Evolutionary conservation across 1,140 invertebrate species (phyloP), one percentile per base, ranked within the genome.

Genomic region (Maniola jurtina): DNA sequence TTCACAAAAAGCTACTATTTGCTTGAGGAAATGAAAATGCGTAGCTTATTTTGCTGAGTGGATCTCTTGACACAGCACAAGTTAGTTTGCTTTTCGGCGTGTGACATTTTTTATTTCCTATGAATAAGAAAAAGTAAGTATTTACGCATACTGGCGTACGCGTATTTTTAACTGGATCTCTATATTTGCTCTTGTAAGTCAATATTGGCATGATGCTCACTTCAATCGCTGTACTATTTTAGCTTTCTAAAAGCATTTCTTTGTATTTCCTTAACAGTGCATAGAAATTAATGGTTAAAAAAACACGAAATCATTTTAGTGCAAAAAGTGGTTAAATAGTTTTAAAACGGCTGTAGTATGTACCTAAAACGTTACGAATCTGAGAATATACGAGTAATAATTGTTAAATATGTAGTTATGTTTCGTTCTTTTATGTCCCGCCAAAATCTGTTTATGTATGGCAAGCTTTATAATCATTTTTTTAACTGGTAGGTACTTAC

Each of bases 141-240:
- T 25, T 25, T 25, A 52, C 48, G 48, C 16, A 14, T 52, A 52
- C 14, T 25, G 48, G 5, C 8, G 48, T 15, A 52, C 14, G 16
- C 48, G 10, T 25, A 6, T 52, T 52, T 60, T 60, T 48, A 47
- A 25, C 16, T 38, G 9, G 16, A 34, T 61, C 50, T 52, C 38
- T 61, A 25, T 60, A n/a, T 61, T 61, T 61, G 35, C 6, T n/a
- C 47, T 1, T 11, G 15, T 52, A 50, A 38, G 16, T 61, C 47
- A 61, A 61, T 61, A 61, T 61, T 61, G 48, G 14, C 48, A 13
- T 61, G 25, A 48, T 50, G 45, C 33, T 36, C 45, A 48, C n/a
- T 61, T 14, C 2, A 35, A 15, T 14, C 48, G 10, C 16, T 25
- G 48, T 52, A 25, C 48, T 25, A 52, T 52, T 52, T 61, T 36